Conservation (phyloP, 2,888 invertebrate species). For the Notodromas monacha region DNA sequence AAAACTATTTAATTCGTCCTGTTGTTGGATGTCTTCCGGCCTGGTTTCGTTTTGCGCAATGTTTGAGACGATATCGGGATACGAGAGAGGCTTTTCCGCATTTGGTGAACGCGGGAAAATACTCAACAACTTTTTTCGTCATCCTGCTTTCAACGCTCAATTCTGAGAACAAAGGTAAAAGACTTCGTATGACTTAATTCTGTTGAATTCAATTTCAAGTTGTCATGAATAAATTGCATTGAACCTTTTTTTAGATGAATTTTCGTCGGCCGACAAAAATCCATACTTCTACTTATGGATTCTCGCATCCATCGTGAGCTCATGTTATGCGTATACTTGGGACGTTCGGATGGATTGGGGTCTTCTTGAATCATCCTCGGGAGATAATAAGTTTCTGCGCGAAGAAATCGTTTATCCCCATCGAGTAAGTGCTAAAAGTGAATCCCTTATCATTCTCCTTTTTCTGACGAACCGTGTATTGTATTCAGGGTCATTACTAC, state of each 20-base stretch:
- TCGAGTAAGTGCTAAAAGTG: slow-evolving; percentile 26
- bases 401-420: slow-evolving; percentile 85
- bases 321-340: slow-evolving; percentile 85
- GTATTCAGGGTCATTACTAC: slow-evolving; percentile 52
- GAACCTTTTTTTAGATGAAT: slow-evolving; percentile 19
- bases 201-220: not conserved
- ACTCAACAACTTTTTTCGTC: slow-evolving; percentile 82
- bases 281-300: slow-evolving; percentile 74
- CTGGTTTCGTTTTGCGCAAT: slow-evolving; percentile 92
- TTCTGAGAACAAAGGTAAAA: not conserved
- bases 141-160: slow-evolving; percentile 47
- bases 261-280: slow-evolving; percentile 30
- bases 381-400: slow-evolving; percentile 58
- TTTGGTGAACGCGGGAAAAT: slow-evolving; percentile 88
- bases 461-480: slow-evolving; percentile 6
- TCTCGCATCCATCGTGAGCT: slow-evolving; percentile 43
- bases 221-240: not conserved
- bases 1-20: slow-evolving; percentile 39
- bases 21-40: slow-evolving; percentile 73
- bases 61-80: slow-evolving; percentile 72
- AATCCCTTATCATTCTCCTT: slow-evolving; percentile 5
- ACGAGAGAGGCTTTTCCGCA: slow-evolving; percentile 77
- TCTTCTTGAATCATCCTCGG: slow-evolving; percentile 56
- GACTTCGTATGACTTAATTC: not conserved
- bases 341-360: slow-evolving; percentile 99